Percentiles rank a stretch among this genome's conserved stretches.
Evolutionary conservation across 2,113 vertebrate species (phyloP).

Genomic region (Diadophis punctatus): DNA sequence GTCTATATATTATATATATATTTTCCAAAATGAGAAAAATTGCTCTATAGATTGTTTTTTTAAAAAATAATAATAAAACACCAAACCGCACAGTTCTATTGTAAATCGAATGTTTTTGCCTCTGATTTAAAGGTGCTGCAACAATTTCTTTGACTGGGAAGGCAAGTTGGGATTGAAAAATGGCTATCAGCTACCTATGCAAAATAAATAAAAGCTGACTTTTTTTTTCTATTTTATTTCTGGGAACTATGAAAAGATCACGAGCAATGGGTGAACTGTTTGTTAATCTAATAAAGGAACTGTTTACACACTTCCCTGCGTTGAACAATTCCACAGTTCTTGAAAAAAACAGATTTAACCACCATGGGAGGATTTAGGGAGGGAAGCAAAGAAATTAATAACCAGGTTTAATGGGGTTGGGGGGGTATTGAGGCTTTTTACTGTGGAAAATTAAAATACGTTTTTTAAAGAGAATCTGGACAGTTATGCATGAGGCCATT

Average conservation of each 20-base stretch:
- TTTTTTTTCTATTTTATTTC: conserved; percentile 46
- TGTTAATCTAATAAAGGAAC: conserved; percentile 47
- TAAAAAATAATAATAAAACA: conserved; percentile 54
- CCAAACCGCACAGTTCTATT: conserved; percentile 63
- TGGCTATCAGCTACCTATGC: conserved; percentile 53
- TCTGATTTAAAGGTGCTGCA: conserved; percentile 72
- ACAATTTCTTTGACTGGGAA: conserved; percentile 32
- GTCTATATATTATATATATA: conserved; percentile 1
- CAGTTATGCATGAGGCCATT: conserved; percentile 54
- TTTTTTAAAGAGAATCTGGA: conserved; percentile 51
- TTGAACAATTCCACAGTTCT: conserved; percentile 60
- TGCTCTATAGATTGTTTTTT: conserved; percentile 38
- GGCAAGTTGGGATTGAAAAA: conserved; percentile 26
- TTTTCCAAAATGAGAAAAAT: conserved; percentile 28
- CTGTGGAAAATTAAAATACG: conserved; percentile 73
- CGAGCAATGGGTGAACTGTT: conserved; percentile 41
- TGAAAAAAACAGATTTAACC: conserved; percentile 51
- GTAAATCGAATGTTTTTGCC: conserved; percentile 68
- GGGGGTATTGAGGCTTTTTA: conserved; percentile 54
- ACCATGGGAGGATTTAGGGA: conserved; percentile 2
- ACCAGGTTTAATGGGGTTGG: conserved; percentile 54
- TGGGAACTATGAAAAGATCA: conserved; percentile 49
- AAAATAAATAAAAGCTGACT: conserved; percentile 44
- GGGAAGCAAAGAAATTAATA: conserved; percentile 52
- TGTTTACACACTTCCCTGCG: conserved; percentile 64